Evolutionary conservation across 2,797 vertebrate genomes (phyloP), one percentile per base, ranked within the genome.

Genomic region (Hozukius guyotensis): DNA sequence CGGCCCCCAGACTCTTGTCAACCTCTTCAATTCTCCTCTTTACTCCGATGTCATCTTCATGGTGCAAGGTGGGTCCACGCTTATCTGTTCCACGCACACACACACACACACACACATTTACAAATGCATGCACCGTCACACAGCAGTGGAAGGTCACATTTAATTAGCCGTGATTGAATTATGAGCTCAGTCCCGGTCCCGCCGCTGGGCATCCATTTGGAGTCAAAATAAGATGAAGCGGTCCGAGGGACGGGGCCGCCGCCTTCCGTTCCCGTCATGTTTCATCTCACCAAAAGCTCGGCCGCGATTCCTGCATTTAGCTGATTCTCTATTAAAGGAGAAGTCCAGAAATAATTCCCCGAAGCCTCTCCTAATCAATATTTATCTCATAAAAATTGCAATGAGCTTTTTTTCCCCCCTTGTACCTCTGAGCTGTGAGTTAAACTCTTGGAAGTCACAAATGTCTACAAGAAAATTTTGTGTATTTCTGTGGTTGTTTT

Each of bases 31-130:
- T 79, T 99, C 97, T 1, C 97, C 97, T 60, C 94, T 98, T 42
- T 97, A 98, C 80, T 98, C 98, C 32, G 98, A 99, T 90, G 97
- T 99, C 88, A 97, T 99, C 92, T 99, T 99, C 86, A 98, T 98
- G 96, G 97, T 99, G 91, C 97, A 99, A 99, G 98, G 98, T 98
- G 96, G 2, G 57, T 87, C 42, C 53, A 27, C 2, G 29, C 46
- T 56, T 16, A 73, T 75, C 55, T 34, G 24, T 36, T 4, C 36
- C 70, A 20, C 42, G 8, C 60, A 42, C 69, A 20, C 38, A 38
- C 56, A 31, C 27, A 31, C 52, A n/a, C 52, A 24, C n/a, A 22
- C 49, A 52, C 20, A 24, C 53, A 55, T 74, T 82, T 55, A 74
- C 71, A 73, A 85, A 85, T 56, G 64, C 61, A 77, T 42, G 61